These are phyloP conservation scores for Hippocampus kuda DNA, from an alignment of 2,797 vertebrate species.

Conservation along the genomic window DNA sequence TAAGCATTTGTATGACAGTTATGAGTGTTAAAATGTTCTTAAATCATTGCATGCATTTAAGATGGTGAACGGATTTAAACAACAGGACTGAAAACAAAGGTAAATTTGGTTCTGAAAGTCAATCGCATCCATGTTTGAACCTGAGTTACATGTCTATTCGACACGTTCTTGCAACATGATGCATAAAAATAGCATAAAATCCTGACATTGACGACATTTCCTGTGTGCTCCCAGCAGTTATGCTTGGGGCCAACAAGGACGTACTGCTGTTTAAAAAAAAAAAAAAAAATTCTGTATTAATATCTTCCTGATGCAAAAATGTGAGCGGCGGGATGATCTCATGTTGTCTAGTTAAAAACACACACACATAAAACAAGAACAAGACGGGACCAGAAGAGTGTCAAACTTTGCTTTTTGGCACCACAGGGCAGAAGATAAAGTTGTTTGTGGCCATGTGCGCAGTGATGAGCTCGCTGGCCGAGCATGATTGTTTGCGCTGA, in stretches of 20 bases:
- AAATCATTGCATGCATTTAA: not conserved
- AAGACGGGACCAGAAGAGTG: not conserved
- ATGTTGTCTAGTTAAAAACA: not conserved
- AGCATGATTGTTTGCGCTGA: not conserved
- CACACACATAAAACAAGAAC: not conserved
- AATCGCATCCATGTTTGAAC: not conserved
- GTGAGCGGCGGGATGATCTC: not conserved
- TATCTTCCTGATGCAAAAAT: slow-evolving; percentile 1
- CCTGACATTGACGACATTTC: not conserved
- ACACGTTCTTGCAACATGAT: not conserved
- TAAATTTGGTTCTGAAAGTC: not conserved
- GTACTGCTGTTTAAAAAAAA: not conserved
- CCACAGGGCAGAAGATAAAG: not conserved
- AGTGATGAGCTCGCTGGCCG: slow-evolving; percentile 5
- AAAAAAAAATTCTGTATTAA: not conserved
- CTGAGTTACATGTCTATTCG: not conserved
- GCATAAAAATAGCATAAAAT: slow-evolving; percentile 1
- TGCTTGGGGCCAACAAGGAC: not conserved
- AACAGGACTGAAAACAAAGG: not conserved
- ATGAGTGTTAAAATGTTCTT: not conserved
- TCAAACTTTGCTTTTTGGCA: not conserved
- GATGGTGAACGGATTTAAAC: not conserved
- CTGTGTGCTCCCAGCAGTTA: not conserved
- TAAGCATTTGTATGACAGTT: not conserved
- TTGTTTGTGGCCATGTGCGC: not conserved